These are phyloP conservation scores for Ommatoiulus sabulosus DNA, from an alignment of 2,888 invertebrate genomes.

Conservation along the genomic window DNA sequence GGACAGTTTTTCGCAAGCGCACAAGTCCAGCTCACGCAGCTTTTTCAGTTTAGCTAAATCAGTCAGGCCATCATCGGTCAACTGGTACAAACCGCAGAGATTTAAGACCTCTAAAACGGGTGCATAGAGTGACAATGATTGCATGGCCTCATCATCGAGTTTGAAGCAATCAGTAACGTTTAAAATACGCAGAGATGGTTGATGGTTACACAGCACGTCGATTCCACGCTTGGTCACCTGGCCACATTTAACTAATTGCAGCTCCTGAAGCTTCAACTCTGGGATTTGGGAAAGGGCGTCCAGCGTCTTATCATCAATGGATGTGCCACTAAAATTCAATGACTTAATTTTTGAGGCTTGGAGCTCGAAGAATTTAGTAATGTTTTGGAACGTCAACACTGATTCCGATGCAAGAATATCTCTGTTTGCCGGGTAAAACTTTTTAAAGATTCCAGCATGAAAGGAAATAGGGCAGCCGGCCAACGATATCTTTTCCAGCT, in stretches of 20 bases:
- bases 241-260: slow-evolving; percentile 74
- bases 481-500: slow-evolving; percentile 74
- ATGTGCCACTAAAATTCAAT: slow-evolving; percentile 76
- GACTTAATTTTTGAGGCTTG: slow-evolving; percentile 73
- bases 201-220: background rate
- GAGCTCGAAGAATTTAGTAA: slow-evolving; percentile 73
- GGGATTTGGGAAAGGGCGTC: slow-evolving; percentile 72
- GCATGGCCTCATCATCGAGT: slow-evolving; percentile 62
- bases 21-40: slow-evolving; percentile 75
- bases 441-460: slow-evolving; percentile 76
- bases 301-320: slow-evolving; percentile 76
- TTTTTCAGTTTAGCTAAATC: slow-evolving; percentile 72
- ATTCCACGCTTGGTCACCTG: slow-evolving; percentile 66
- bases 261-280: slow-evolving; percentile 71
- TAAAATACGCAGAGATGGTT: slow-evolving; percentile 58
- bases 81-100: slow-evolving; percentile 75
- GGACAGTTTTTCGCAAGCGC: slow-evolving; percentile 76
- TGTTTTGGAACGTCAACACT: slow-evolving; percentile 78
- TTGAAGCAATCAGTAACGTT: slow-evolving; percentile 65
- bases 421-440: slow-evolving; percentile 73
- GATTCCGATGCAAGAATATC: slow-evolving; percentile 72
- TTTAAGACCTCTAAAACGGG: slow-evolving; percentile 74
- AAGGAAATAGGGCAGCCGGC: slow-evolving; percentile 79
- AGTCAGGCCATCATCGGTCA: slow-evolving; percentile 75
- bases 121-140: slow-evolving; percentile 70